phyloP scores from a whole-genome alignment of 2,113 vertebrate genomes.

The Apteryx owenii region DNA sequence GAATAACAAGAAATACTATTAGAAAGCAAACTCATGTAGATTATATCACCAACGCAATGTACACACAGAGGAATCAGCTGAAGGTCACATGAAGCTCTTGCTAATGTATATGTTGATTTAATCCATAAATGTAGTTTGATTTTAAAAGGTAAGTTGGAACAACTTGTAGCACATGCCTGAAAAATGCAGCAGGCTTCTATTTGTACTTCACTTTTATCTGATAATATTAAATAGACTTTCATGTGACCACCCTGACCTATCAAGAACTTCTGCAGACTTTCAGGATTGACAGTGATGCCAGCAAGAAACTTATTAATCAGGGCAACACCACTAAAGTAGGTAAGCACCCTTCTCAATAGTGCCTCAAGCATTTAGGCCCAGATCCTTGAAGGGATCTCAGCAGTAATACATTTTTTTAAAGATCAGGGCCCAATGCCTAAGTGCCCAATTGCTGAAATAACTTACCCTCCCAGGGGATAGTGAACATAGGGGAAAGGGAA shows the following conservation, averaged over 20 bases:
- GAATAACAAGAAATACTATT: neutral
- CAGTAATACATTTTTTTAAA: constrained; percentile 1
- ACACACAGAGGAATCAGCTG: neutral
- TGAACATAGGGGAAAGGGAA: neutral
- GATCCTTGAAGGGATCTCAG: neutral
- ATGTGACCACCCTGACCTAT: constrained; percentile 10
- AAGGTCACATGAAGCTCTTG: constrained; percentile 22
- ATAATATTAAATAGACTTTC: constrained; percentile 1
- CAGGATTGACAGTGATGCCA: constrained; percentile 35
- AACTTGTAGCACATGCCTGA: neutral
- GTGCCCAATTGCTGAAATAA: neutral
- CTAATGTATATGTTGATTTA: constrained; percentile 20
- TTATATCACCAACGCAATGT: neutral
- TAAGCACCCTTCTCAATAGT: neutral
- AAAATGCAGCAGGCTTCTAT: neutral
- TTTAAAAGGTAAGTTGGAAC: constrained; percentile 22
- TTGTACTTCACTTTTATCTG: neutral
- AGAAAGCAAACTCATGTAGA: constrained; percentile 45
- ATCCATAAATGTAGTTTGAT: constrained; percentile 47
- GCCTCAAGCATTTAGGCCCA: constrained; percentile 8
- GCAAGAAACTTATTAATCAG: neutral
- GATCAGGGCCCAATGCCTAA: neutral
- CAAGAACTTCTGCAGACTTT: constrained; percentile 13
- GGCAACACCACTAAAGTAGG: neutral
- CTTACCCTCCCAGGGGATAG: neutral